phyloP scores from a whole-genome alignment of 2,797 vertebrate species.

The Iguana delicatissima region DNA sequence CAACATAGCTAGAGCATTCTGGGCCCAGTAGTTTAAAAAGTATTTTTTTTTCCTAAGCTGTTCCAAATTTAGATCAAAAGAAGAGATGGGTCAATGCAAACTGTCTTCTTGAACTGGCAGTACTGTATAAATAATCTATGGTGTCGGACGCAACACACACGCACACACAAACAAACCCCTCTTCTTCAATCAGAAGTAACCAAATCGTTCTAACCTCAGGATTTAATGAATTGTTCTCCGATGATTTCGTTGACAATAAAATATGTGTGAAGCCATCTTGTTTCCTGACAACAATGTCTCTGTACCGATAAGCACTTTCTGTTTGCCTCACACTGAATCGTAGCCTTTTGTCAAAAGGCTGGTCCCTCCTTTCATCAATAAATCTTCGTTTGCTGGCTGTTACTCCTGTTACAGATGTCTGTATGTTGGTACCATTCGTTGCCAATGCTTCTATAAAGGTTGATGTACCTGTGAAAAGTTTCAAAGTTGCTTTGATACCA shows the following conservation, averaged over 20 bases:
- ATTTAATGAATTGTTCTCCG: conserved; percentile 96
- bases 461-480: conserved; percentile 82
- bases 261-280: conserved; percentile 98
- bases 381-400: conserved; percentile 88
- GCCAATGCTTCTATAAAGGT: conserved; percentile 87
- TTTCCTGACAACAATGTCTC: conserved; percentile 96
- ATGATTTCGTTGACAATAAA: conserved; percentile 95
- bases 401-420: conserved; percentile 82
- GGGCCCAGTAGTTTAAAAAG: no score
- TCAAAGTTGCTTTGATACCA: conserved; percentile 53
- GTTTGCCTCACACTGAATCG: conserved; percentile 96
- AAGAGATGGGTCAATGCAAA: not conserved
- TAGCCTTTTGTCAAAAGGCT: conserved; percentile 93
- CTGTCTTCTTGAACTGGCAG: not conserved
- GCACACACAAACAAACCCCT: not conserved
- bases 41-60: no score
- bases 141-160: no score
- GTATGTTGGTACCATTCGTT: conserved; percentile 86
- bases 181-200: not conserved
- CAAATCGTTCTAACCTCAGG: conserved; percentile 88
- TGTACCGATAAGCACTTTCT: conserved; percentile 95
- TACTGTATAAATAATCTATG: not conserved
- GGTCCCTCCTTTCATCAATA: conserved; percentile 88
- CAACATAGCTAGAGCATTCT: no score
- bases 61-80: not conserved